phyloP scores from a whole-genome alignment of 2,888 invertebrate genomes.

The Anagyrus pseudococci region DNA sequence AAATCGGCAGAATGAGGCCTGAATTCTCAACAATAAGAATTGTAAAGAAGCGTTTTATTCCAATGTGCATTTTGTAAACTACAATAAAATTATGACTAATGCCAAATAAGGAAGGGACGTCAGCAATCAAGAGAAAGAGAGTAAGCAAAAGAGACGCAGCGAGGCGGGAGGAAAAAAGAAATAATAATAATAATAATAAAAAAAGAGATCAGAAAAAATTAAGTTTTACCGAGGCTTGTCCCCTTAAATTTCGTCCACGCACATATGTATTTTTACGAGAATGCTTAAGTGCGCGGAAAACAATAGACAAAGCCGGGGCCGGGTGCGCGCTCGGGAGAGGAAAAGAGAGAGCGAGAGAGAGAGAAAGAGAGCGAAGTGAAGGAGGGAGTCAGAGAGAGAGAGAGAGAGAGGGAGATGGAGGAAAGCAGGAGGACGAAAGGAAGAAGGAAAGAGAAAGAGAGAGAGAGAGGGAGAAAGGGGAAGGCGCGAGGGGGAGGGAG shows the following conservation, averaged over 20 bases:
- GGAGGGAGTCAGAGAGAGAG: slow-evolving; percentile 11
- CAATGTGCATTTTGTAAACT: slow-evolving; percentile 15
- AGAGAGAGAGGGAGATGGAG: slow-evolving; percentile 13
- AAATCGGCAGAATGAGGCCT: not conserved
- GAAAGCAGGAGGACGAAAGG: slow-evolving; percentile 3
- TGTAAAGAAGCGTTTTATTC: slow-evolving; percentile 16
- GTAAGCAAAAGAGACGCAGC: slow-evolving; percentile 38
- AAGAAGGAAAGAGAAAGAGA: slow-evolving; percentile 10
- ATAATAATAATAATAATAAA: too few relatives aligned
- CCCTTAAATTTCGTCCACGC: slow-evolving; percentile 33
- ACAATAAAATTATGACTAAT: slow-evolving; percentile 26
- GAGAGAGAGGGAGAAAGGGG: not conserved
- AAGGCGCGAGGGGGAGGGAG: slow-evolving; percentile 19
- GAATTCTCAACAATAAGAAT: slow-evolving; percentile 18
- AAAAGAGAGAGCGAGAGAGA: slow-evolving; percentile 4
- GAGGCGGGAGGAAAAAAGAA: slow-evolving; percentile 18
- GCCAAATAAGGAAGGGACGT: slow-evolving; percentile 1
- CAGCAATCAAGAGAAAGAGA: not conserved
- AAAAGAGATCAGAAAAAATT: slow-evolving; percentile 19
- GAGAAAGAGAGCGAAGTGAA: not conserved
- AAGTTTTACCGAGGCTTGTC: slow-evolving; percentile 34
- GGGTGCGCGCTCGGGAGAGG: not conserved
- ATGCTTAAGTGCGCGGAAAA: slow-evolving; percentile 38
- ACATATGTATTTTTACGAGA: slow-evolving; percentile 35
- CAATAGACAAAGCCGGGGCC: slow-evolving; percentile 31